Percentiles rank a stretch among this genome's conserved stretches.
Conservation (phyloP, 2,113 vertebrate species). For the Sorex fumeus region DNA sequence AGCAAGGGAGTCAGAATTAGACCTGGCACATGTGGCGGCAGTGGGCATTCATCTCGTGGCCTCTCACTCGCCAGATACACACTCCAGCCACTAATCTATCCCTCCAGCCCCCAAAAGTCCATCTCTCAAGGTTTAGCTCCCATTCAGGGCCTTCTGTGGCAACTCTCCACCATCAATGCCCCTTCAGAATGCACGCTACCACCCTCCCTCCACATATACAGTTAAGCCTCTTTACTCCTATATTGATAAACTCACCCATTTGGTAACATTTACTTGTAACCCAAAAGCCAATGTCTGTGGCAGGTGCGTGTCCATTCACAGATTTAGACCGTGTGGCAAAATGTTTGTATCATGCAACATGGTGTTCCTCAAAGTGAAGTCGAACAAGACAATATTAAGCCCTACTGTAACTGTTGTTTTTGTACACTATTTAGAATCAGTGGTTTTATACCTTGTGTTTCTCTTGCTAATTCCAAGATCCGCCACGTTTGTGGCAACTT, state of each 20-base stretch:
- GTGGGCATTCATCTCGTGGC: too few relatives aligned
- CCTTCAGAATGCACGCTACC: background rate
- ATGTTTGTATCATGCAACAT: background rate
- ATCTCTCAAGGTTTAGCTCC: background rate
- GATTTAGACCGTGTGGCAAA: background rate
- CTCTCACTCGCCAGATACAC: too few relatives aligned
- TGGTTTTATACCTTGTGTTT: background rate
- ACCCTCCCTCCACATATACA: background rate
- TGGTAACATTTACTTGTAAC: conserved; percentile 4
- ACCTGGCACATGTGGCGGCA: too few relatives aligned
- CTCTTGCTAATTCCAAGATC: background rate
- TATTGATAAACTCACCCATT: background rate
- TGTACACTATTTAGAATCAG: background rate
- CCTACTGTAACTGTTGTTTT: background rate
- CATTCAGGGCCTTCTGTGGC: background rate
- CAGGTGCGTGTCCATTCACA: background rate
- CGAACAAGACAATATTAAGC: background rate
- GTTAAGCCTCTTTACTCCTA: background rate
- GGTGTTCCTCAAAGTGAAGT: background rate
- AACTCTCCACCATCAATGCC: background rate
- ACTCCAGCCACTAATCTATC: too few relatives aligned
- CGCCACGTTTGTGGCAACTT: background rate
- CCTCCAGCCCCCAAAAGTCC: background rate
- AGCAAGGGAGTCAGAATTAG: too few relatives aligned
- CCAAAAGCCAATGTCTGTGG: background rate